Evolutionary conservation across 2,113 vertebrate genomes (phyloP), one percentile per base, ranked within the genome.

Genomic region (Poecilia latipinna): DNA sequence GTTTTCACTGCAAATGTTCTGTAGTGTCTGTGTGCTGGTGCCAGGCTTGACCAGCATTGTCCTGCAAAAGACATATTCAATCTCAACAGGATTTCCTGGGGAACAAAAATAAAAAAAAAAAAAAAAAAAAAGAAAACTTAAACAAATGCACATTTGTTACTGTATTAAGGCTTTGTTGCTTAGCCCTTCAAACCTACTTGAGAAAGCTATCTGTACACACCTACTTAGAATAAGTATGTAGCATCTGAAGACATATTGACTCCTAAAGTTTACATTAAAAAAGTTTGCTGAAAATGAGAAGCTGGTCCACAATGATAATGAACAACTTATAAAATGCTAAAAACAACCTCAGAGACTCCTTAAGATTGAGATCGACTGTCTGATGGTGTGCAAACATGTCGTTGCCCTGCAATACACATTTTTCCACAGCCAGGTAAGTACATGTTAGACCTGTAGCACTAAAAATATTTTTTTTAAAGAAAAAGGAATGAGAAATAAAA

Each of bases 401-500:
- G 60, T 73, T 69, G 33, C 69, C 42, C 8, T 35, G 64, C 39
- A 64, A 64, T 32, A 28, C 42, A 72, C 4, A 15, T 42, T 29
- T 24, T 68, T n/a, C 15, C 60, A 65, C 65, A 68, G 65, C 33
- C 74, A 48, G 68, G 69, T 68, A 39, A 63, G 35, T 61, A 64
- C 8, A 64, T 37, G 65, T 64, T 84, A 32, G 68, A 72, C 72
- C 70, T 67, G 32, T 70, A 61, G 48, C 4, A 19, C 13, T 42
- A 78, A 70, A 60, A 78, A 75, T 68, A 79, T 37, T 12, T 19
- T 17, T 35, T 8, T 35, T 2, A 35, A 78, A 11, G 74, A 75
- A 74, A 77, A 44, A 75, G 66, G 48, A 70, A 80, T 10, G 68
- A 79, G 70, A 64, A 77, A 81, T 57, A 73, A 28, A 64, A 63